Base-by-base conservation (phyloP, 2,113 vertebrate genomes). In the Dendrocopos noguchii region DNA sequence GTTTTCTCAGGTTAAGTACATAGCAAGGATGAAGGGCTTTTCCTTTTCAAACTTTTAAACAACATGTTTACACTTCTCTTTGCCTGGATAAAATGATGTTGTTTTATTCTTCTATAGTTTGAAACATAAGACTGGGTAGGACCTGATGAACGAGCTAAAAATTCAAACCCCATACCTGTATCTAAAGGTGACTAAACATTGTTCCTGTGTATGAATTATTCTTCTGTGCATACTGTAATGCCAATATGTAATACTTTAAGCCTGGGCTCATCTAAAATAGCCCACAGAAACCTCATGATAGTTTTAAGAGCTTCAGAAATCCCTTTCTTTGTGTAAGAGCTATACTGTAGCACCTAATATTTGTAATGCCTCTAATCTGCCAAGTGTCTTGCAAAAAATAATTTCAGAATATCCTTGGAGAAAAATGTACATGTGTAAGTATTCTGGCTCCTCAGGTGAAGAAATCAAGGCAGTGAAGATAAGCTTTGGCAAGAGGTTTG, bases 241-340 rank as follows among this genome's bases (percentile, higher is more conserved):
- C 52, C 76, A 91, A 44, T 44, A 44, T 44, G 42, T 44, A 44
- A 44, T 44, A 44, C 42, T 44, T 44, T 76, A 89, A 95, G 20
- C 36, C 61, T 72, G 28, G 7, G 10, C 33, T 90, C 12, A 10
- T 61, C 24, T 33, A 71, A 88, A 90, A 68, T 25, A 90, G 52
- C 65, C 52, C 82, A 27, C 56, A 67, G 88, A 80, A 95, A 80
- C 53, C 60, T 94, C 65, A 44, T 31, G 50, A 55, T 81, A 50
- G 53, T 80, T 95, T 60, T 77, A 84, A 94, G 76, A 85, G 39
- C 76, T 92, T 86, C 76, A 88, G 53, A 91, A 91, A 86, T 96
- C 34, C 50, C 15, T 80, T 77, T 92, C 24, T 39, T 85, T 74
- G 33, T 76, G 17, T 78, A 91, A 91, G 74, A 87, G 57, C 50